Conservation (phyloP, 2,888 invertebrate species). For the Apeira syringaria region DNA sequence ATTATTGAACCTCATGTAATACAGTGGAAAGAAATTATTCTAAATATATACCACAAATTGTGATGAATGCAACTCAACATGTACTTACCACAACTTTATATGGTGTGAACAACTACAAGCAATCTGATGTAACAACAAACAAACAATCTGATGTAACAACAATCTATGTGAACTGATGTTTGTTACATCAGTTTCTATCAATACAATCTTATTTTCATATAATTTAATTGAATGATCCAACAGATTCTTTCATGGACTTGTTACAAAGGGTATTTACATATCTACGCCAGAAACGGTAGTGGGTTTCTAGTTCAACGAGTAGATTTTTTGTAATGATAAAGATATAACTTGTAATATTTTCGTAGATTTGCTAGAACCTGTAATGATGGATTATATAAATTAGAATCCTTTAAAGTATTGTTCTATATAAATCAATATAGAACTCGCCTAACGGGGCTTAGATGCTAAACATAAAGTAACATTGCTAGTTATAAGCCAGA, state of each 20-base stretch:
- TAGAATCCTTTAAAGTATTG: constrained; percentile 66
- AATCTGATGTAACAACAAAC: no score
- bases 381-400: constrained; percentile 64
- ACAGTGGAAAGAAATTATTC: neutral
- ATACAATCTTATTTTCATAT: constrained; percentile 22
- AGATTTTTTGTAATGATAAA: constrained; percentile 68
- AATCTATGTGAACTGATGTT: no score
- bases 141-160: no score
- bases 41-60: constrained; percentile 4
- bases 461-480: constrained; percentile 74
- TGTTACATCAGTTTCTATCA: no score
- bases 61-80: constrained; percentile 16
- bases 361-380: constrained; percentile 79
- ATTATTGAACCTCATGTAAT: neutral
- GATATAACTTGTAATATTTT: constrained; percentile 60
- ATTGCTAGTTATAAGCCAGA: constrained; percentile 59
- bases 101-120: no score
- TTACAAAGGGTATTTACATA: constrained; percentile 68
- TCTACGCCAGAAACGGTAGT: constrained; percentile 67
- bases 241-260: constrained; percentile 73
- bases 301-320: constrained; percentile 71
- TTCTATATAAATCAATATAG: constrained; percentile 69
- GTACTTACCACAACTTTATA: no score
- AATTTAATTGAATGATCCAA: constrained; percentile 57
- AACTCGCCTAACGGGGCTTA: constrained; percentile 81